Percentiles rank a stretch among this genome's conserved stretches.
Conservation (phyloP, 2,113 vertebrate genomes). For the Agelaius phoeniceus region DNA sequence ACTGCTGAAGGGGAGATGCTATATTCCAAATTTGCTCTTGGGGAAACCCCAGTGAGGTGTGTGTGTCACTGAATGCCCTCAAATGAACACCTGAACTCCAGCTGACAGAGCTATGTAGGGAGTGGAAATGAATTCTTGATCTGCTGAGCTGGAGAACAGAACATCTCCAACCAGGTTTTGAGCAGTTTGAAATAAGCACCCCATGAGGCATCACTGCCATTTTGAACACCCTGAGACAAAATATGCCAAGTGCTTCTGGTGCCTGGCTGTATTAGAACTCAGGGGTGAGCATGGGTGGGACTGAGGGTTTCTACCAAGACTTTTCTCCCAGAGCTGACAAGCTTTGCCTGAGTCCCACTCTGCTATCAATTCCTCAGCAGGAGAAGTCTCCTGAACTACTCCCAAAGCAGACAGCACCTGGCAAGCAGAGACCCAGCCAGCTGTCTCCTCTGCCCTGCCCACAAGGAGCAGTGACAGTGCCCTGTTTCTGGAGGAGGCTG, state of each 20-base stretch:
- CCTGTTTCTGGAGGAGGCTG: not conserved
- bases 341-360: not conserved
- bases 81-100: not conserved
- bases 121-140: not conserved
- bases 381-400: not conserved
- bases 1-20: not conserved
- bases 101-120: not conserved
- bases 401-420: not conserved
- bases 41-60: not conserved
- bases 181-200: not conserved
- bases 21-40: not conserved
- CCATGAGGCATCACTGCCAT: not conserved
- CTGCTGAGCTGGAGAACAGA: not conserved
- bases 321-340: not conserved
- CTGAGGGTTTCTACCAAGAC: rapidly evolving
- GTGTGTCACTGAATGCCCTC: not conserved
- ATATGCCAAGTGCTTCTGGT: not conserved
- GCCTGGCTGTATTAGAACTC: not conserved
- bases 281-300: not conserved
- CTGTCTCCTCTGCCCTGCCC: not conserved
- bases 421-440: not conserved
- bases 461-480: not conserved
- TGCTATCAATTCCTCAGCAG: not conserved
- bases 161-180: not conserved
- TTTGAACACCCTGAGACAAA: not conserved